Conservation (phyloP, 2,797 vertebrate genomes). For the Capromys pilorides region DNA sequence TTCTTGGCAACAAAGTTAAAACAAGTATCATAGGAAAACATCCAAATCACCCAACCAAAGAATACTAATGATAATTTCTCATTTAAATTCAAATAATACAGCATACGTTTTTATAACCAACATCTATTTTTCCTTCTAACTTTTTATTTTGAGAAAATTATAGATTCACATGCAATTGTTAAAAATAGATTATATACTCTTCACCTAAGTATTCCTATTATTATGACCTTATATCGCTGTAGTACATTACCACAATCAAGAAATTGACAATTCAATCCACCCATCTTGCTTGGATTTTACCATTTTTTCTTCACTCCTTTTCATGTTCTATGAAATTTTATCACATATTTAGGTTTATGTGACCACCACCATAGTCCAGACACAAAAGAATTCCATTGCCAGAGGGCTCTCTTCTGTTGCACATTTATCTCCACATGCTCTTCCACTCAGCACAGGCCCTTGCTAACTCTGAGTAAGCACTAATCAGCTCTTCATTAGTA, state of each 20-base stretch:
- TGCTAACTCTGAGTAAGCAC: neutral
- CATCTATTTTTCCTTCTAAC: neutral
- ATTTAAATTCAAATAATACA: constrained; percentile 19
- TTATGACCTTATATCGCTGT: neutral
- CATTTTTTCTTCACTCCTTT: constrained; percentile 32
- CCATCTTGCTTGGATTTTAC: constrained; percentile 37
- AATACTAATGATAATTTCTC: neutral
- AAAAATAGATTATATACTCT: constrained; percentile 10
- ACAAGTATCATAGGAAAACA: neutral
- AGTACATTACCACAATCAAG: constrained; percentile 3
- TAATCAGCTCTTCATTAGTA: constrained; percentile 28
- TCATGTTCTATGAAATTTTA: constrained; percentile 36
- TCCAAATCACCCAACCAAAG: neutral
- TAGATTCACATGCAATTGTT: neutral
- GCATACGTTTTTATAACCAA: constrained; percentile 17
- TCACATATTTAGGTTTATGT: constrained; percentile 32
- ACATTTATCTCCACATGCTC: neutral
- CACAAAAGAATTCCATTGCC: constrained; percentile 26
- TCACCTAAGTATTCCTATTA: neutral
- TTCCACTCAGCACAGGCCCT: neutral
- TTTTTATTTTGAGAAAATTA: constrained; percentile 35
- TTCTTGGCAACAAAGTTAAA: constrained; percentile 51
- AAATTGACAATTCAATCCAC: constrained; percentile 28
- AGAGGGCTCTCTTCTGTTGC: neutral
- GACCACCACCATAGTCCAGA: constrained; percentile 30